A percentile compares a stretch with the other conserved stretches of the same genome.
Evolutionary conservation across 2,888 invertebrate species (phyloP).

Genomic region (Euclidia mi): DNA sequence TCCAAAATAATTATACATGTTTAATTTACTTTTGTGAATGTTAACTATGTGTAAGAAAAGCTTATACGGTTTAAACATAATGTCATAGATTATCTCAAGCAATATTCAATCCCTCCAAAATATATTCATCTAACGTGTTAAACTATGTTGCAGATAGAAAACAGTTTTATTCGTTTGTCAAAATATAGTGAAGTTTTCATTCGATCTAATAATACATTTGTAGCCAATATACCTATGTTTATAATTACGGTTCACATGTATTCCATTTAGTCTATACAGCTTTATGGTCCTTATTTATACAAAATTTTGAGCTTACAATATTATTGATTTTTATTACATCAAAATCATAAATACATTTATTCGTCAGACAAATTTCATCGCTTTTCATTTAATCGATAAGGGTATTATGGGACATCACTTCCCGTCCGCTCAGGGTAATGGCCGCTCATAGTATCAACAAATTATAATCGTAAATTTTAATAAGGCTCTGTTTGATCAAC

Average conservation of each 20-base stretch:
- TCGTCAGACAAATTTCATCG: slow-evolving; percentile 1
- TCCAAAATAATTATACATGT: slow-evolving; percentile 8
- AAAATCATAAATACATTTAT: slow-evolving; percentile 19
- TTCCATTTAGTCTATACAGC: slow-evolving; percentile 50
- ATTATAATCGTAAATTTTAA: slow-evolving; percentile 51
- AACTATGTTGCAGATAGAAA: slow-evolving; percentile 3
- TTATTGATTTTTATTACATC: slow-evolving; percentile 37
- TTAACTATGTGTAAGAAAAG: slow-evolving; percentile 4
- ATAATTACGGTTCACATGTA: slow-evolving; percentile 29
- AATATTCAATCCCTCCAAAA: slow-evolving; percentile 1
- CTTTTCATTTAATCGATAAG: slow-evolving; percentile 17
- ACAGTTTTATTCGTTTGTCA: slow-evolving; percentile 4
- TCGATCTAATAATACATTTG: slow-evolving; percentile 15
- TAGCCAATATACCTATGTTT: slow-evolving; percentile 13
- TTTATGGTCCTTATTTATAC: slow-evolving; percentile 58
- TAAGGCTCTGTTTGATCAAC: slow-evolving; percentile 38
- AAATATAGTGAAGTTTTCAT: slow-evolving; percentile 8
- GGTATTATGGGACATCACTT: slow-evolving; percentile 1
- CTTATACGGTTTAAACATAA: not conserved
- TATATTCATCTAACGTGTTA: not conserved
- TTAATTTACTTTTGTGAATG: not conserved
- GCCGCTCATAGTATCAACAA: slow-evolving; percentile 26
- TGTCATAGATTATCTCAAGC: not conserved
- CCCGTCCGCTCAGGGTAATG: slow-evolving; percentile 15
- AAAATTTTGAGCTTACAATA: slow-evolving; percentile 50